phyloP scores from a whole-genome alignment of 2,888 invertebrate species.

The Drosophila birchii region DNA sequence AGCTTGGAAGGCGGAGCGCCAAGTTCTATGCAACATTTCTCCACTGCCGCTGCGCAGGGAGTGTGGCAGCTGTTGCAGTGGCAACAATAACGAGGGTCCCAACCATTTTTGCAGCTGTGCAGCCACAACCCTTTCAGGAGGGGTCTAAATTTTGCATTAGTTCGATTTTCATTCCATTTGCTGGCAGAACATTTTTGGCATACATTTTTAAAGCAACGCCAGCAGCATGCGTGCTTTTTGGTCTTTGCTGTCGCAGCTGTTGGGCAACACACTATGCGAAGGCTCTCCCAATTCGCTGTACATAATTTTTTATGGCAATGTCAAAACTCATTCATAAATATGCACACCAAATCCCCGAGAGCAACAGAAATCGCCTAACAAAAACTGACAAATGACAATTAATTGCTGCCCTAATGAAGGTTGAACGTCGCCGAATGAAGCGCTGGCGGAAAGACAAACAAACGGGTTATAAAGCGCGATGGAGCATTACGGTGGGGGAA shows the following conservation, averaged over 20 bases:
- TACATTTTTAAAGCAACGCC: constrained; percentile 47
- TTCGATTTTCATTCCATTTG: constrained; percentile 81
- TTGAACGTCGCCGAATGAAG: constrained; percentile 7
- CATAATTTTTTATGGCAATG: constrained; percentile 34
- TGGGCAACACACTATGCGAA: constrained; percentile 13
- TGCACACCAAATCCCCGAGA: constrained; percentile 17
- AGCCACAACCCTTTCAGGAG: constrained; percentile 6
- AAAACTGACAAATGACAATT: constrained; percentile 76
- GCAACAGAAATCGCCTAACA: constrained; percentile 26
- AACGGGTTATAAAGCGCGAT: constrained; percentile 70
- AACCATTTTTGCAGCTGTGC: constrained; percentile 63
- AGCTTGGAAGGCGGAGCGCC: constrained; percentile 13
- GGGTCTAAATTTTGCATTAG: constrained; percentile 68
- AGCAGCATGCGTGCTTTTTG: constrained; percentile 12
- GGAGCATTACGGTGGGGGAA: constrained; percentile 52
- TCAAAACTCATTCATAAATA: constrained; percentile 58
- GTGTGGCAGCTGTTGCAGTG: constrained; percentile 45
- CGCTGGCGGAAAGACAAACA: constrained; percentile 42
- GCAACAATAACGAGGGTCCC: constrained; percentile 57
- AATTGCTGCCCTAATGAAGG: constrained; percentile 69
- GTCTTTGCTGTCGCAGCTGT: constrained; percentile 12
- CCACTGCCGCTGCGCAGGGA: constrained; percentile 29
- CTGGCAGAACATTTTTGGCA: constrained; percentile 54
- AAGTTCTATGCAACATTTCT: constrained; percentile 73
- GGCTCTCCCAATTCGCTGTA: constrained; percentile 10